Evolutionary conservation across 2,888 invertebrate species (phyloP).

Genomic region (Morpho helenor): DNA sequence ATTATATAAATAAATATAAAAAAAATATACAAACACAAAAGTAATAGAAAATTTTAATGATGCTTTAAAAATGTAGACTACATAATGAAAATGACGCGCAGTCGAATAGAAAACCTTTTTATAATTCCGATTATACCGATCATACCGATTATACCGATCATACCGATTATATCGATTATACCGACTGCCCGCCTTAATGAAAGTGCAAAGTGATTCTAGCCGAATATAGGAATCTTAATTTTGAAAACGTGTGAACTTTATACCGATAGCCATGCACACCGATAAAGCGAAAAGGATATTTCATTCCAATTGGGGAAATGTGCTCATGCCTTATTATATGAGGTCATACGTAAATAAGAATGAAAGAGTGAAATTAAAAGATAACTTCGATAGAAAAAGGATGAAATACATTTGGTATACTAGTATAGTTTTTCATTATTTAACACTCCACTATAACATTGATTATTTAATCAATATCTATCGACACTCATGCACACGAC

Average conservation of each 20-base stretch:
- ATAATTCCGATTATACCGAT: not conserved
- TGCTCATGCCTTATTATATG: constrained; percentile 71
- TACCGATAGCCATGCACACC: constrained; percentile 71
- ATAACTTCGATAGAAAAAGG: constrained; percentile 46
- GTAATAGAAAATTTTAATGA: constrained; percentile 9
- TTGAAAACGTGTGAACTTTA: constrained; percentile 47
- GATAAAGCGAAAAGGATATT: constrained; percentile 54
- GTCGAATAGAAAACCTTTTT: constrained; percentile 42
- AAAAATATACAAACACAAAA: not conserved
- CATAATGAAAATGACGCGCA: constrained; percentile 54
- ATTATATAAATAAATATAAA: not conserved
- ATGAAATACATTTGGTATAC: constrained; percentile 35
- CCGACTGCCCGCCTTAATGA: constrained; percentile 64
- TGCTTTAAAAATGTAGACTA: constrained; percentile 69
- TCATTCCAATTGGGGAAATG: constrained; percentile 36
- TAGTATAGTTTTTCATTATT: too few relatives aligned
- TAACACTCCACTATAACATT: too few relatives aligned
- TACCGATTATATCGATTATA: constrained; percentile 7
- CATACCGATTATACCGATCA: too few relatives aligned
- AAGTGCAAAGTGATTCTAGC: constrained; percentile 55
- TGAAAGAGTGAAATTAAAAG: constrained; percentile 40
- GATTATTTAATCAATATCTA: not conserved
- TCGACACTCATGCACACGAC: constrained; percentile 28
- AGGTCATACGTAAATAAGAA: constrained; percentile 56
- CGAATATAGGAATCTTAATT: constrained; percentile 46